Percentiles rank a stretch among this genome's conserved stretches.
Evolutionary conservation across 2,113 vertebrate species (phyloP).

Genomic region (Xenopus tropicalis): UCB_Xtro_10.0 CM004446.2:93769501-93770000

Average conservation of each 20-base stretch:
- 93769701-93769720: constrained; percentile 68
- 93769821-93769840: background rate
- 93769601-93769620: constrained; percentile 60
- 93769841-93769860: background rate
- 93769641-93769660: constrained; percentile 56
- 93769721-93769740: constrained; percentile 73
- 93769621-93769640: constrained; percentile 60
- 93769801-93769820: background rate
- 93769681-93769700: constrained; percentile 67
- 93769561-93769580: too few relatives aligned
- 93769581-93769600: background rate
- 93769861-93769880: background rate
- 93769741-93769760: constrained; percentile 54
- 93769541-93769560: too few relatives aligned
- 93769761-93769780: background rate
- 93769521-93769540: too few relatives aligned
- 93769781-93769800: too few relatives aligned
- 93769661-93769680: constrained; percentile 62
- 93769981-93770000: too few relatives aligned
- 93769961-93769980: too few relatives aligned
- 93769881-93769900: background rate
- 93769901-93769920: too few relatives aligned
- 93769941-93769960: too few relatives aligned
- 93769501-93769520: too few relatives aligned
- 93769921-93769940: too few relatives aligned